A percentile compares a stretch with the other conserved stretches of the same genome.
Evolutionary conservation across 1,140 invertebrate genomes (phyloP).

Genomic region (Rhizoglyphus robini): DNA sequence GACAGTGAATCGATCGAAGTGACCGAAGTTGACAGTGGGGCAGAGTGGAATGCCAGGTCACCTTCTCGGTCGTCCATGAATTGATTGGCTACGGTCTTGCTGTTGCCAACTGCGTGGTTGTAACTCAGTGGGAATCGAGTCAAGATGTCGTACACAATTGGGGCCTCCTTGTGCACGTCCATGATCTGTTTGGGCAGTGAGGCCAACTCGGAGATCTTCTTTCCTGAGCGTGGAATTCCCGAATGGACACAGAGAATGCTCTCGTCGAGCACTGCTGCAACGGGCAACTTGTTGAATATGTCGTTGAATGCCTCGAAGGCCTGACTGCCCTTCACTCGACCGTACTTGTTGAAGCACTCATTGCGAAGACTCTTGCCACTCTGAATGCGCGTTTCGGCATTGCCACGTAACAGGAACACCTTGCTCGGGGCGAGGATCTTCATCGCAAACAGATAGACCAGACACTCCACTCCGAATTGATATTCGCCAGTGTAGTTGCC

Average conservation of each 20-base stretch:
- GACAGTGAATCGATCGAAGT: not conserved
- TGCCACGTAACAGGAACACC: not conserved
- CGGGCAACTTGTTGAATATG: slow-evolving; percentile 53
- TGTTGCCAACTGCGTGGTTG: not conserved
- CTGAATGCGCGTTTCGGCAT: not conserved
- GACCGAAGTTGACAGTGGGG: not conserved
- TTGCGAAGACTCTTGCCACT: not conserved
- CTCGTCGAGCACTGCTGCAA: slow-evolving; percentile 52
- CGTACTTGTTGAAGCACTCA: not conserved
- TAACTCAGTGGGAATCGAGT: not conserved
- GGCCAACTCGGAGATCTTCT: not conserved
- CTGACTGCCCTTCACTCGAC: slow-evolving; percentile 34
- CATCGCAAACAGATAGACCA: not conserved
- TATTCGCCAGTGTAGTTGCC: not conserved
- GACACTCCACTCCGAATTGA: not conserved
- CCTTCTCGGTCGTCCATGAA: not conserved
- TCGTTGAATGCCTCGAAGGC: slow-evolving; percentile 53
- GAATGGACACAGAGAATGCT: slow-evolving; percentile 59
- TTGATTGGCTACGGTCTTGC: not conserved
- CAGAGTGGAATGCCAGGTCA: not conserved
- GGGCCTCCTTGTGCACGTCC: not conserved
- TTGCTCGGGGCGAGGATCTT: not conserved
- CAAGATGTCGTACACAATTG: not conserved
- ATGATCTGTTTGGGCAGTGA: not conserved
- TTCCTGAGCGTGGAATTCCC: slow-evolving; percentile 49